Evolutionary conservation across 2,888 invertebrate species (phyloP).

Genomic region (Pseudeuparius sepicola): DNA sequence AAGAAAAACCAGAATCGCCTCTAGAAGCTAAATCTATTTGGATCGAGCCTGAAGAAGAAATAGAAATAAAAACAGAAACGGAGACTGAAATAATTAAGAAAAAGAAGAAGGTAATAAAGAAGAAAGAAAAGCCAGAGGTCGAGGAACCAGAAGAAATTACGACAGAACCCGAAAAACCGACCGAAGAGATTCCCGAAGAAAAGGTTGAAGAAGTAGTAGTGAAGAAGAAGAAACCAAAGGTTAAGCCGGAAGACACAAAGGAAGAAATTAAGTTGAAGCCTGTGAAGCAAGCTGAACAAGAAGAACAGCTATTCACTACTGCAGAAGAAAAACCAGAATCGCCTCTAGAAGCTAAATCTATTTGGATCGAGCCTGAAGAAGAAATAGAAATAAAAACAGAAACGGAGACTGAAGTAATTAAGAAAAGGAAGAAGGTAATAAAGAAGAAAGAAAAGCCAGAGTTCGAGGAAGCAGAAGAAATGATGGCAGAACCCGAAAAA

Average conservation of each 20-base stretch:
- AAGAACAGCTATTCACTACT: conserved; percentile 33
- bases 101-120: no score
- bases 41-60: no score
- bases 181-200: conserved; percentile 32
- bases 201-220: conserved; percentile 26
- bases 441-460: conserved; percentile 14
- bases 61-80: no score
- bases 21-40: no score
- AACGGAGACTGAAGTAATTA: conserved; percentile 14
- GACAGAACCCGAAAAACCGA: conserved; percentile 22
- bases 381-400: conserved; percentile 20
- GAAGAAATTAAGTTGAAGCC: conserved; percentile 36
- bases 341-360: no score
- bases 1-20: no score
- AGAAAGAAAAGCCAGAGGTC: no score
- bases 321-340: no score
- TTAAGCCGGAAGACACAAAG: conserved; percentile 35
- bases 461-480: no score
- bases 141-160: conserved; percentile 25
- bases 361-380: no score
- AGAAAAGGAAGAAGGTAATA: conserved; percentile 17
- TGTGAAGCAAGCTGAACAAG: conserved; percentile 37
- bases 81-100: no score
- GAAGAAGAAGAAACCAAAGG: conserved; percentile 27
- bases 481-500: no score